Evolutionary conservation across 1,140 invertebrate genomes (phyloP).

Genomic region (Zaprionus gabonicus): DNA sequence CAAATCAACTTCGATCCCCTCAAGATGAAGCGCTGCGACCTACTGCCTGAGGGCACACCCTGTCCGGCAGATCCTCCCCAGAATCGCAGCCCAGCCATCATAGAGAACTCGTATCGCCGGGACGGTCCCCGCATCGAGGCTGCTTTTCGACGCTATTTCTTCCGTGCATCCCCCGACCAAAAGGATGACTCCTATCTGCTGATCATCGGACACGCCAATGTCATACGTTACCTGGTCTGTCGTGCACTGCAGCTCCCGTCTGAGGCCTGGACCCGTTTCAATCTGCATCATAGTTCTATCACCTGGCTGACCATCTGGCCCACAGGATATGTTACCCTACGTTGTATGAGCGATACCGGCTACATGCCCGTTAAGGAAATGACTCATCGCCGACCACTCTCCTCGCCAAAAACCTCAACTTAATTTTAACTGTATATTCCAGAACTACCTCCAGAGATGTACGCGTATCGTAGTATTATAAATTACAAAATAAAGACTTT

Average conservation of each 20-base stretch:
- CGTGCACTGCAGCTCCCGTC: conserved; percentile 98
- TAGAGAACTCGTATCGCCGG: conserved; percentile 91
- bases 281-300: conserved; percentile 95
- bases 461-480: neutral
- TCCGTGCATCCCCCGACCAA: conserved; percentile 93
- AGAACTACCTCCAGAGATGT: neutral
- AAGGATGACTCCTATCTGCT: conserved; percentile 94
- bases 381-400: conserved; percentile 43
- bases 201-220: conserved; percentile 98
- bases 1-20: conserved; percentile 77
- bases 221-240: conserved; percentile 98
- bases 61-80: conserved; percentile 96
- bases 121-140: conserved; percentile 98
- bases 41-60: conserved; percentile 96
- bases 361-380: conserved; percentile 89
- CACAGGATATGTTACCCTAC: conserved; percentile 92
- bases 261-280: conserved; percentile 97
- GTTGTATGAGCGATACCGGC: conserved; percentile 93
- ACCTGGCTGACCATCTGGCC: conserved; percentile 95
- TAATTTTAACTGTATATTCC: neutral
- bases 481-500: neutral
- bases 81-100: conserved; percentile 89
- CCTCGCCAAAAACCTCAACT: neutral
- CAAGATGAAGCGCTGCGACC: conserved; percentile 88
- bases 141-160: conserved; percentile 96